Percentiles rank a stretch among this genome's conserved stretches.
Conservation (phyloP, 2,888 invertebrate species). For the Ypsolopha scabrella region DNA sequence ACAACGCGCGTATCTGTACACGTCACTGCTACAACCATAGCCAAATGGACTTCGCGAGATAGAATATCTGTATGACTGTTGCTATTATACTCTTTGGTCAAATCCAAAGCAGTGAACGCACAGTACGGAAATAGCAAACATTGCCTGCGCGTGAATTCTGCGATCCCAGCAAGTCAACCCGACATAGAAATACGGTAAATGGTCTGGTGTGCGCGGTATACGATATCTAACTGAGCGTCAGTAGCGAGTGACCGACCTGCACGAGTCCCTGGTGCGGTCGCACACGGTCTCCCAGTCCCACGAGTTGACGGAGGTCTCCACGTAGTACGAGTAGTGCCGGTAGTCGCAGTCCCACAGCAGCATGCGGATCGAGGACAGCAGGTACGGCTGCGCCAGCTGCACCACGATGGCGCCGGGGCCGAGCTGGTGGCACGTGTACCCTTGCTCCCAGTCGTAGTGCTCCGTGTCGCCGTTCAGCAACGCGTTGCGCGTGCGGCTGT, state of each 20-base stretch:
- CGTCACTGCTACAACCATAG: too few relatives aligned
- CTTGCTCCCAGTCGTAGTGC: constrained; percentile 98
- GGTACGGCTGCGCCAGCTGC: constrained; percentile 95
- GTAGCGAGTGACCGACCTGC: constrained; percentile 49
- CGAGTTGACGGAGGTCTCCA: constrained; percentile 93
- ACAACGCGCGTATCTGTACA: too few relatives aligned
- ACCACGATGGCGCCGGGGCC: constrained; percentile 95
- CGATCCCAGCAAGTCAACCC: too few relatives aligned
- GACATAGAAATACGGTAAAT: too few relatives aligned
- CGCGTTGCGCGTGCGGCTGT: constrained; percentile 89
- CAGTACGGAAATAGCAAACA: too few relatives aligned
- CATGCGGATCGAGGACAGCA: constrained; percentile 90
- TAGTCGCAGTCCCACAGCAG: constrained; percentile 98
- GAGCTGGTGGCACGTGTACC: constrained; percentile 97
- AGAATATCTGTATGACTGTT: too few relatives aligned
- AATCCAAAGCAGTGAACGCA: too few relatives aligned
- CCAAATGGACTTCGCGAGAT: too few relatives aligned
- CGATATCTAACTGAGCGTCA: too few relatives aligned
- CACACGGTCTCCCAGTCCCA: constrained; percentile 93
- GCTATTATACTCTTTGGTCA: too few relatives aligned
- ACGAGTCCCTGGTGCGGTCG: constrained; percentile 87
- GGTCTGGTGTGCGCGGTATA: too few relatives aligned
- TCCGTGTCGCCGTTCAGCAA: constrained; percentile 95
- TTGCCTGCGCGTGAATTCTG: too few relatives aligned
- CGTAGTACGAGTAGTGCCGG: constrained; percentile 94